Evolutionary conservation across 2,888 invertebrate genomes (phyloP).

Genomic region (Lasius fuliginosus): DNA sequence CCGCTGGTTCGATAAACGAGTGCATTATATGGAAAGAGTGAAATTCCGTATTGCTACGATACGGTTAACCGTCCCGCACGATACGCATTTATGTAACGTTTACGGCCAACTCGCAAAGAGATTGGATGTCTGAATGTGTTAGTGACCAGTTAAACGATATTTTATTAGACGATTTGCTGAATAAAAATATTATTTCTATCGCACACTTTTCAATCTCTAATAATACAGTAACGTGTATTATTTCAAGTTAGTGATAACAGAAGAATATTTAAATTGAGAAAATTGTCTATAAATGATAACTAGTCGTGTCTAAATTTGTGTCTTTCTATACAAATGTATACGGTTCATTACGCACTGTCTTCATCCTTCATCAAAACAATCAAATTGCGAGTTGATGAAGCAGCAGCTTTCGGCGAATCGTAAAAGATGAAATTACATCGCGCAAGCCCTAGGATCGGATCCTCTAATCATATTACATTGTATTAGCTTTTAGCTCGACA

Average conservation of each 20-base stretch:
- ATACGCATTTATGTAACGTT: slow-evolving; percentile 3
- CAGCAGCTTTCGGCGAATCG: slow-evolving; percentile 2
- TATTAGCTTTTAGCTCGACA: slow-evolving; percentile 51
- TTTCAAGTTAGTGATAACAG: background rate
- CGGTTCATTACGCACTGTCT: background rate
- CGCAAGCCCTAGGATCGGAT: slow-evolving; percentile 10
- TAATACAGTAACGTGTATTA: background rate
- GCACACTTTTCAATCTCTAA: background rate
- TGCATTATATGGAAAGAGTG: slow-evolving; percentile 20
- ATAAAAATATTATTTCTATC: background rate
- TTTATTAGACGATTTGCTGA: background rate
- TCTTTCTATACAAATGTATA: background rate
- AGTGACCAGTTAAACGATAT: slow-evolving; percentile 1
- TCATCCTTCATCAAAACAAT: slow-evolving; percentile 6
- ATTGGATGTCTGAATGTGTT: background rate
- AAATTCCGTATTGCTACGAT: slow-evolving; percentile 5
- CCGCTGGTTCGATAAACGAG: slow-evolving; percentile 7
- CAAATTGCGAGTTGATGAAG: slow-evolving; percentile 4
- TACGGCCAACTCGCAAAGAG: background rate
- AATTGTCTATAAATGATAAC: background rate
- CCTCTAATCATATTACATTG: slow-evolving; percentile 48
- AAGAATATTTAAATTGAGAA: slow-evolving; percentile 2
- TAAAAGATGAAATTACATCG: slow-evolving; percentile 42
- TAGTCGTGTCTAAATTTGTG: background rate
- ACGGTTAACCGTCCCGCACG: background rate